Base-by-base conservation (phyloP, 1,140 invertebrate genomes). In the Sitophilus oryzae region DNA sequence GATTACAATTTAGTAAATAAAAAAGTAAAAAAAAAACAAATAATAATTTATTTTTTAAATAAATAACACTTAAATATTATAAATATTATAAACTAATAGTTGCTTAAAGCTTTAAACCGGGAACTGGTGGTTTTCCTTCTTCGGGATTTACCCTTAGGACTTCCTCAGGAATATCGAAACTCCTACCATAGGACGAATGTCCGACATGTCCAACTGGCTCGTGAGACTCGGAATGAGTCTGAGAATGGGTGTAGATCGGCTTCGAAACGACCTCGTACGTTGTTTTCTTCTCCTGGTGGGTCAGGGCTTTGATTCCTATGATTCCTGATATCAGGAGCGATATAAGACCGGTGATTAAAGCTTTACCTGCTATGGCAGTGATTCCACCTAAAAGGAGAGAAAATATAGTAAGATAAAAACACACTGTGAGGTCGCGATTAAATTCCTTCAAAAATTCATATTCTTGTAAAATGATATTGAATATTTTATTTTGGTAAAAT, bases 231-330 rank as follows among this genome's bases (percentile, higher is more conserved):
- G 86, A 88, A 53, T 89, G 86, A 0, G 80, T 80, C 57, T 88
- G 85, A 0, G 81, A 77, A 37, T 82, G 82, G 0, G 79, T 79
- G 67, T 89, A 87, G 0, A 89, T 77, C 0, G 88, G 88, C 60
- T 89, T 90, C 44, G 85, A 82, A 16, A 91, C 83, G 38, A 90
- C 88, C 70, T 90, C 88, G 65, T 91, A 91, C 0, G 86, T 89
- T 0, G 87, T 88, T 59, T 86, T 85, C 15, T 82, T 79, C 11
- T 81, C 80, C 11, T 82, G 80, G 6, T 77, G 65, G 0, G 82
- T 77, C 15, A 88, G 64, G 1, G 84, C 82, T 59, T 89, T 89
- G 5, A 91, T 69, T 0, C 86, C 86, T 18, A 89, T 79, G 23
- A 91, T 82, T 0, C 82, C 85, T 0, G 88, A 86, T 0, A 90